Percentiles rank a stretch among this genome's conserved stretches.
phyloP scores from a whole-genome alignment of 2,888 invertebrate genomes.

The Scaptomyza parva region DNA sequence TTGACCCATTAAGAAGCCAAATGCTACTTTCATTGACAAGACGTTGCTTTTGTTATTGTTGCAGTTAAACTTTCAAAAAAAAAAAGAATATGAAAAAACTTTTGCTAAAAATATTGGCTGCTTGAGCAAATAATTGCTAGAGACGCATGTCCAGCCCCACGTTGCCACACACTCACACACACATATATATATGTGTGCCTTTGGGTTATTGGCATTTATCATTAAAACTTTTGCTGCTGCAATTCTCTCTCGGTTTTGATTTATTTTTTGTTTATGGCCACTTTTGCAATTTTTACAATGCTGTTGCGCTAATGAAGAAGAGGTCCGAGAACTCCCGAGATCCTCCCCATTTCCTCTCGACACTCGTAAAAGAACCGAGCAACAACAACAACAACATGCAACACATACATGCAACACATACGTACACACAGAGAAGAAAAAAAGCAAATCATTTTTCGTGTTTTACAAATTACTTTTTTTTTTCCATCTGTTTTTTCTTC shows the following conservation, averaged over 20 bases:
- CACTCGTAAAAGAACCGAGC: constrained; percentile 57
- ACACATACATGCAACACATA: background rate
- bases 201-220: constrained; percentile 60
- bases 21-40: constrained; percentile 63
- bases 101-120: constrained; percentile 38
- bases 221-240: constrained; percentile 11
- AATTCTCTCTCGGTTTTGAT: constrained; percentile 48
- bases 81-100: constrained; percentile 46
- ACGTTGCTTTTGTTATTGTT: constrained; percentile 21
- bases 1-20: constrained; percentile 64
- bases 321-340: too few species aligned
- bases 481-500: background rate
- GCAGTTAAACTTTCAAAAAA: constrained; percentile 38
- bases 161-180: constrained; percentile 12
- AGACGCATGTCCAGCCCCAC: constrained; percentile 49
- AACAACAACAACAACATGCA: background rate
- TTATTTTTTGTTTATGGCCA: constrained; percentile 68
- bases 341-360: constrained; percentile 13
- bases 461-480: constrained; percentile 74
- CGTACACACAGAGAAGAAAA: constrained; percentile 15
- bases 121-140: constrained; percentile 54
- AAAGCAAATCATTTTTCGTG: constrained; percentile 68
- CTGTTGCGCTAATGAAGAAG: constrained; percentile 69
- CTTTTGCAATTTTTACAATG: constrained; percentile 48
- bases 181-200: constrained; percentile 26